Base-by-base conservation (phyloP, 2,797 vertebrate species). In the Discoglossus pictus region DNA sequence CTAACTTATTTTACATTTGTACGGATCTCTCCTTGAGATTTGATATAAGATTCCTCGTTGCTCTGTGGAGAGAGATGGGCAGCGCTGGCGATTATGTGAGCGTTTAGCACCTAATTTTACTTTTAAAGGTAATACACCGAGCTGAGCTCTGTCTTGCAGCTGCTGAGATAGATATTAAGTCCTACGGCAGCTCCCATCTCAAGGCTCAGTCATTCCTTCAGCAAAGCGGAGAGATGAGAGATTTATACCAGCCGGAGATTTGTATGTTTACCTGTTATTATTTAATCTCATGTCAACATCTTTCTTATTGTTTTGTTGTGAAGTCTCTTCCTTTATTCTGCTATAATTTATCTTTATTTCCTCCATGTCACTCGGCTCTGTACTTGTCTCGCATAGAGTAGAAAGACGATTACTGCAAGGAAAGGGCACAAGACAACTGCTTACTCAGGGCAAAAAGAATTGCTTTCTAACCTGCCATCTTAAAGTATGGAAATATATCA, bases 91-190 rank as follows among this genome's bases (percentile, higher is more conserved):
- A 21, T 23, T 6, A 47, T 16, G 16, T 15, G 60, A 12, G 20
- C 16, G 15, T 47, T 40, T 21, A 47, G 23, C 36, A 11, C 60
- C 52, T 71, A 52, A 71, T 71, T 71, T 64, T 58, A 71, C 68
- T 71, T 71, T 64, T 70, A 63, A 70, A 63, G 68, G 62, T 70
- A 56, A 63, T 63, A 24, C 60, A 3, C 7, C 9, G 52, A 31
- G 67, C 42, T 56, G 16, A 17, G 51, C 38, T 9, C 12, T 3
- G 38, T 12, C 35, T 24, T 34, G 23, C 18, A 40, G 51, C n/a
- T 16, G 50, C 59, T 43, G 35, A 59, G 36, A 34, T 44, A 50
- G 42, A 56, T 40, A 4, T 18, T 2, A 16, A 11, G n/a, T 6
- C 16, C 43, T 43, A 43, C 47, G 31, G 24, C 56, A 54, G 36